These are phyloP conservation scores for Aethes cnicana DNA, from an alignment of 2,888 invertebrate species.

Conservation along the genomic window DNA sequence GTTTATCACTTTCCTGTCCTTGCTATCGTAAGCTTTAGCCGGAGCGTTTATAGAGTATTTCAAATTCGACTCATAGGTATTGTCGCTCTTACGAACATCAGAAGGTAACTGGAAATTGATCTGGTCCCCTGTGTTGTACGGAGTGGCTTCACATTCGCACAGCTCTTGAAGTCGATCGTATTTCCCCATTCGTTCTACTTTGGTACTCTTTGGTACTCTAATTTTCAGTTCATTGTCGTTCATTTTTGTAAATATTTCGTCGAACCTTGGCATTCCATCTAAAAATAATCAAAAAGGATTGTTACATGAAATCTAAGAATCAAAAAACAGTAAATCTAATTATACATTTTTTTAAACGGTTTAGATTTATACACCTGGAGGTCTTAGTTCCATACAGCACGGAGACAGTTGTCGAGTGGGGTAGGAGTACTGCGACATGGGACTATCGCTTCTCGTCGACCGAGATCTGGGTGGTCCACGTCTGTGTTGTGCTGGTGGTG, in stretches of 20 bases:
- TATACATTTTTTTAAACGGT: neutral
- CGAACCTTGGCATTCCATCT: slow-evolving; percentile 59
- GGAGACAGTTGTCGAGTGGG: slow-evolving; percentile 1
- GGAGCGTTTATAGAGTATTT: slow-evolving; percentile 62
- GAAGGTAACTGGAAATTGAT: slow-evolving; percentile 69
- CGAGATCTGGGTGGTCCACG: neutral
- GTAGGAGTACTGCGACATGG: slow-evolving; percentile 51
- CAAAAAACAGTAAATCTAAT: neutral
- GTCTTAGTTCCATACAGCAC: slow-evolving; percentile 30
- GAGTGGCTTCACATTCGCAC: slow-evolving; percentile 64
- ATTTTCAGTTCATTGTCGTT: slow-evolving; percentile 73
- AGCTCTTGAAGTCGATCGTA: slow-evolving; percentile 70
- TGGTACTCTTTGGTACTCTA: slow-evolving; percentile 68
- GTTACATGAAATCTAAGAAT: neutral
- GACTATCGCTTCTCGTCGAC: slow-evolving; percentile 45
- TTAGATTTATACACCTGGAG: slow-evolving; percentile 39
- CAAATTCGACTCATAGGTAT: slow-evolving; percentile 60
- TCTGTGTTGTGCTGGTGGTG: slow-evolving; percentile 37
- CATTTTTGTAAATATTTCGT: slow-evolving; percentile 74
- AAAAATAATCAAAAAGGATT: slow-evolving; percentile 33
- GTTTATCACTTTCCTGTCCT: slow-evolving; percentile 57
- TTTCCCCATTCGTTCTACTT: slow-evolving; percentile 61
- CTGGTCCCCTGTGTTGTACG: slow-evolving; percentile 69
- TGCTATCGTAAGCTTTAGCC: slow-evolving; percentile 47
- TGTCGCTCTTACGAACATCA: slow-evolving; percentile 53